These are phyloP conservation scores for Phoeniculus purpureus DNA, from an alignment of 2,797 vertebrate species.

Conservation along the genomic window DNA sequence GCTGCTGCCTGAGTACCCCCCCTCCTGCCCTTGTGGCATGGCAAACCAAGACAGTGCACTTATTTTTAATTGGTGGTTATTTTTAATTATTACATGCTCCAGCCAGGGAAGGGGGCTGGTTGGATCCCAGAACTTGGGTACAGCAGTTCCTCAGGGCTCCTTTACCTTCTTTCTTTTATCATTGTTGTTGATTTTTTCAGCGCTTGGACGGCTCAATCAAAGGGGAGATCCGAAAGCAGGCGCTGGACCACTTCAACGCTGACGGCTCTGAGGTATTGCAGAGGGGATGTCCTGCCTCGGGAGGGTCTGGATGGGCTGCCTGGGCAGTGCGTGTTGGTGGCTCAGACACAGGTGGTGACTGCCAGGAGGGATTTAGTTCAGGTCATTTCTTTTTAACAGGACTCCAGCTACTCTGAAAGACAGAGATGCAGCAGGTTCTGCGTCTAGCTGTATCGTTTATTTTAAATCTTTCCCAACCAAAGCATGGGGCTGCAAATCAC, in stretches of 20 bases:
- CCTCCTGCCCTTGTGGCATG: neutral
- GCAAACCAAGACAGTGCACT: slow-evolving; percentile 53
- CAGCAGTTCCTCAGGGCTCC: slow-evolving; percentile 26
- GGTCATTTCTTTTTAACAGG: neutral
- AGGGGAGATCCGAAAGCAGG: slow-evolving; percentile 98
- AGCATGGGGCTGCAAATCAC: neutral
- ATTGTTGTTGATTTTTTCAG: slow-evolving; percentile 76
- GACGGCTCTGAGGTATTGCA: slow-evolving; percentile 94
- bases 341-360: neutral
- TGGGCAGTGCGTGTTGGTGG: neutral
- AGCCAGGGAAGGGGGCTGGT: slow-evolving; percentile 1
- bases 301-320: neutral
- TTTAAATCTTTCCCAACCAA: neutral
- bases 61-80: slow-evolving; percentile 88
- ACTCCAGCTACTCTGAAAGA: neutral
- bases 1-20: slow-evolving; percentile 35
- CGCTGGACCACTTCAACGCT: slow-evolving; percentile 98
- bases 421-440: neutral
- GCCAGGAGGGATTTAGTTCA: neutral
- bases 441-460: neutral
- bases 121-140: slow-evolving; percentile 23
- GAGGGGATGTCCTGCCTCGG: neutral
- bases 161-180: slow-evolving; percentile 37
- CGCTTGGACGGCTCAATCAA: slow-evolving; percentile 98
- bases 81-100: slow-evolving; percentile 69